These are phyloP conservation scores for Diachrysia chrysitis DNA, from an alignment of 2,888 invertebrate species.

Conservation along the genomic window DNA sequence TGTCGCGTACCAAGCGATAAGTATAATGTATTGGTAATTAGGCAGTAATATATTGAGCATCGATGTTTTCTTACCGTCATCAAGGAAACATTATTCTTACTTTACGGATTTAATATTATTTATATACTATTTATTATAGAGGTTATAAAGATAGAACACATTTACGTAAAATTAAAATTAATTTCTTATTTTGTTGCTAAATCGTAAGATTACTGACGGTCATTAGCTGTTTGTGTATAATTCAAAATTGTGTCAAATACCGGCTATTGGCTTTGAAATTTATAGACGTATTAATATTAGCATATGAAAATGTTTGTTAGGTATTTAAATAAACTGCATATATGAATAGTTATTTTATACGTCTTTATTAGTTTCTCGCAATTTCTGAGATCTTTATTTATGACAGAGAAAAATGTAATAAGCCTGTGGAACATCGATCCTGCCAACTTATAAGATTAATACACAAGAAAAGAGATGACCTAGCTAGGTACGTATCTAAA, in stretches of 20 bases:
- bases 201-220: constrained; percentile 53
- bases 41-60: constrained; percentile 83
- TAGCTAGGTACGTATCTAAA: too few relatives aligned
- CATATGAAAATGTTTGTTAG: constrained; percentile 44
- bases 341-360: constrained; percentile 4
- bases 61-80: constrained; percentile 81
- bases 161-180: constrained; percentile 57
- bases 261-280: constrained; percentile 43
- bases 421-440: not conserved
- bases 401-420: not conserved
- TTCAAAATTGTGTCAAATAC: constrained; percentile 55
- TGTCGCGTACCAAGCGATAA: constrained; percentile 74
- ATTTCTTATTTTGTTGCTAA: constrained; percentile 58
- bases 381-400: not conserved
- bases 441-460: not conserved
- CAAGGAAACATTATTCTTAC: constrained; percentile 82
- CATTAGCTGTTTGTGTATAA: constrained; percentile 43
- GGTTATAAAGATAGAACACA: constrained; percentile 57
- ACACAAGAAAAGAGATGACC: too few relatives aligned
- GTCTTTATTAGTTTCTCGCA: not conserved
- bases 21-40: constrained; percentile 87
- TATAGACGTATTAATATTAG: constrained; percentile 49
- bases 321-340: constrained; percentile 35
- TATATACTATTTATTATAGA: constrained; percentile 71
- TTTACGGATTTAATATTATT: constrained; percentile 79